Evolutionary conservation across 1,140 invertebrate genomes (phyloP).

Genomic region (Halictus rubicundus): DNA sequence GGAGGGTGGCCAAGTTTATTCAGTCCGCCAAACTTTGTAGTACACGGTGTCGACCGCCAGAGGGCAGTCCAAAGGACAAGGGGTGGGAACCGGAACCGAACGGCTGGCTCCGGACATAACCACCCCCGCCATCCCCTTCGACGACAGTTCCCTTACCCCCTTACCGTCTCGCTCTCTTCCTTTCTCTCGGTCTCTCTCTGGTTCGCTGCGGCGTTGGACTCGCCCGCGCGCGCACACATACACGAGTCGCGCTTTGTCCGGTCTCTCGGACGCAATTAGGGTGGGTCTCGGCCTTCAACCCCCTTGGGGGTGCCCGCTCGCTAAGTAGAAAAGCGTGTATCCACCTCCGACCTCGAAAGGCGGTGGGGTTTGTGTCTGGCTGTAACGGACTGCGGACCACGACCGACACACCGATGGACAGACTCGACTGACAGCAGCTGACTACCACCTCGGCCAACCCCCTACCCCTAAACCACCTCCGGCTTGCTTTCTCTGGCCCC

Average conservation of each 20-base stretch:
- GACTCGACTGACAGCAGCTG: constrained; percentile 72
- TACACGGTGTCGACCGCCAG: constrained; percentile 80
- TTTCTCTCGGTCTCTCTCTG: constrained; percentile 18
- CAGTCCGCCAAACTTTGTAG: constrained; percentile 80
- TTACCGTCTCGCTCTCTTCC: not conserved
- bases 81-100: constrained; percentile 76
- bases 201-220: constrained; percentile 20
- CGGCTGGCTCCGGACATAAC: constrained; percentile 75
- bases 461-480: constrained; percentile 11
- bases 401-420: constrained; percentile 62
- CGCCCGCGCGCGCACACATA: constrained; percentile 70
- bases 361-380: constrained; percentile 64
- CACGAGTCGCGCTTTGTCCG: constrained; percentile 79
- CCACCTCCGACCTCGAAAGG: constrained; percentile 73
- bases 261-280: constrained; percentile 81
- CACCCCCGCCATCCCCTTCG: constrained; percentile 41
- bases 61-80: constrained; percentile 76
- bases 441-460: constrained; percentile 65
- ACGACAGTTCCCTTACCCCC: not conserved
- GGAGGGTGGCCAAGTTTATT: constrained; percentile 79
- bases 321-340: constrained; percentile 82
- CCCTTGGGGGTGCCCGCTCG: constrained; percentile 73
- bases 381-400: constrained; percentile 58
- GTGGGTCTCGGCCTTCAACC: constrained; percentile 75
- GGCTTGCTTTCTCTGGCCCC: not conserved